Base-by-base conservation (phyloP, 2,888 invertebrate genomes). In the Dione juno region DNA sequence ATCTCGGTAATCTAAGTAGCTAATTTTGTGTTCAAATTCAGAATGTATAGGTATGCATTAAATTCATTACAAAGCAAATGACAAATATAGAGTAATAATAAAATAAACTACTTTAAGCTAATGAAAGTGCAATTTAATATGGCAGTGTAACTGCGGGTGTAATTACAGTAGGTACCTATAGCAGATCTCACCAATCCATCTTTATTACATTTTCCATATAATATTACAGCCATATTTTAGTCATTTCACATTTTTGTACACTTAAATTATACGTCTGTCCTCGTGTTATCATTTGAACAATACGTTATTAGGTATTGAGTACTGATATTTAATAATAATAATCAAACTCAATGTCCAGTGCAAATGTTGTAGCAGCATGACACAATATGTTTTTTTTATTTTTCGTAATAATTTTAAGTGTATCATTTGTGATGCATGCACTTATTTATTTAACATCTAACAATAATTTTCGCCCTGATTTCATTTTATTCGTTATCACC, bases 241-340 rank as follows among this genome's bases (percentile, higher is more conserved):
- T 54, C 67, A 73, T 63, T 71, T 53, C 71, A 73, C 66, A 53
- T 67, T 66, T 69, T 71, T 66, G 45, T 63, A 48, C 45, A 66
- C 48, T 61, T 65, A 65, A 71, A 61, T 66, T 68, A 70, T 70
- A 58, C 66, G 64, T 50, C 63, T 64, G 63, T 57, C 63, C 19
- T 61, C 61, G 66, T 58, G 61, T 59, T 69, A 69, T 69, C 69
- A 72, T 72, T 72, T 21, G 53, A 67, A 72, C 72, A 69, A 69
- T 72, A 45, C 40, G 59, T 72, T 67, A 64, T 41, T 57, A 61
- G 50, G 10, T 63, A 72, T 66, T 53, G 63, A 63, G 59, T 57
- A 58, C 11, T 43, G 61, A 52, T 71, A 41, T 61, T 59, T 50
- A 37, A n/a, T n/a, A n/a, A n/a, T n/a, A n/a, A n/a, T n/a, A n/a